phyloP scores from a whole-genome alignment of 2,113 vertebrate genomes.

The Sturnus vulgaris region DNA sequence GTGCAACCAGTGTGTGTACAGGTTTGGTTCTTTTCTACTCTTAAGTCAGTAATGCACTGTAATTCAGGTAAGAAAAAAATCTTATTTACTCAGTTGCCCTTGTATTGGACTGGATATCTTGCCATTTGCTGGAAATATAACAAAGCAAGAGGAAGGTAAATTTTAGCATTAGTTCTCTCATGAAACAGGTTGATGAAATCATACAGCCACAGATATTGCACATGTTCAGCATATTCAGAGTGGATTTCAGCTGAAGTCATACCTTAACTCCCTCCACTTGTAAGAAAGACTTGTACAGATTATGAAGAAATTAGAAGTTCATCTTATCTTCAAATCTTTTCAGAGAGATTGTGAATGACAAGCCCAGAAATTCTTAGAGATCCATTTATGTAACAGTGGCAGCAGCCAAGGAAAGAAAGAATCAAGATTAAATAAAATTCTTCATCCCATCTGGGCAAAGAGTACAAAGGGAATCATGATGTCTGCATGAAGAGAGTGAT shows the following conservation, averaged over 20 bases:
- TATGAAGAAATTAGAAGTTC: not conserved
- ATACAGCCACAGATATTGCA: not conserved
- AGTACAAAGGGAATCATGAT: conserved; percentile 47
- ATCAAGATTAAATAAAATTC: not conserved
- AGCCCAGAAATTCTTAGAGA: not conserved
- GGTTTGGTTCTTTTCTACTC: not conserved
- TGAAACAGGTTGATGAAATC: not conserved
- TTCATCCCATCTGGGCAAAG: conserved; percentile 47
- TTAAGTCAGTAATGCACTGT: not conserved
- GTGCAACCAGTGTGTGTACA: fast-evolving
- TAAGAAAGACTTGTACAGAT: not conserved
- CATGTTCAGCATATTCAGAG: not conserved
- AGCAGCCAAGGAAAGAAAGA: conserved; percentile 22
- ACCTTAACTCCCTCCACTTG: not conserved
- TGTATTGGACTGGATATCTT: not conserved
- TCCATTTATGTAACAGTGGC: not conserved
- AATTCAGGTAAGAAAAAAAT: not conserved
- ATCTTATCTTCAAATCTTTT: not conserved
- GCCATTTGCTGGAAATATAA: not conserved
- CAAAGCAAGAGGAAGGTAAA: not conserved
- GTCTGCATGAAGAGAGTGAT: conserved; percentile 24
- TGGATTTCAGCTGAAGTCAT: not conserved
- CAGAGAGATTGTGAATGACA: not conserved
- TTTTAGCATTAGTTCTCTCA: not conserved
- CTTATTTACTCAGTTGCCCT: not conserved